These are phyloP conservation scores for Pelusios castaneus DNA, from an alignment of 2,113 vertebrate genomes.

Conservation along the genomic window DNA sequence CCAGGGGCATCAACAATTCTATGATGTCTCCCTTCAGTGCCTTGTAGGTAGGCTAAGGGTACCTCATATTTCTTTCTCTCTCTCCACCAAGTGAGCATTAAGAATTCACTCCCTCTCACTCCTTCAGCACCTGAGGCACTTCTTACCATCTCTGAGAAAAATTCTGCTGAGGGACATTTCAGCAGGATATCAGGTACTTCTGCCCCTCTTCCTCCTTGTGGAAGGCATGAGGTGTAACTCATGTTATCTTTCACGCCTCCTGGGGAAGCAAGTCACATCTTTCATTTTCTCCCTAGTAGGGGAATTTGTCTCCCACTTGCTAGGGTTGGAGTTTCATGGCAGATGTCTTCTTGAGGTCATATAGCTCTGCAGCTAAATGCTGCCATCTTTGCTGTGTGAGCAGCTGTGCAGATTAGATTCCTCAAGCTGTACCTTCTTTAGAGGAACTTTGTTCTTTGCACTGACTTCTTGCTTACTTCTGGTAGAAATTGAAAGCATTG, in stretches of 20 bases:
- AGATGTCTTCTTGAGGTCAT: neutral
- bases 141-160: neutral
- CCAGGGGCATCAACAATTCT: no score
- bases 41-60: neutral
- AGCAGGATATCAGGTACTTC: neutral
- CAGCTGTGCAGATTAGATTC: neutral
- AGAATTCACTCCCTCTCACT: neutral
- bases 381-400: neutral
- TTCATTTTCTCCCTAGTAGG: neutral
- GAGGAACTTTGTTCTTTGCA: neutral
- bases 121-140: neutral
- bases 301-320: neutral
- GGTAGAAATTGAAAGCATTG: neutral
- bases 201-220: neutral
- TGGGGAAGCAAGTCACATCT: neutral
- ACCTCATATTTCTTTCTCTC: neutral
- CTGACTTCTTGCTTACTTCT: neutral
- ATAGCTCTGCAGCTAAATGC: neutral
- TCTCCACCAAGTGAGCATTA: neutral
- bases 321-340: neutral
- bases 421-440: neutral
- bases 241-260: neutral
- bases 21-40: neutral
- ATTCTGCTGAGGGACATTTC: neutral
- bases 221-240: neutral